Conservation (phyloP, 1,140 invertebrate species). For the Triops cancriformis region DNA sequence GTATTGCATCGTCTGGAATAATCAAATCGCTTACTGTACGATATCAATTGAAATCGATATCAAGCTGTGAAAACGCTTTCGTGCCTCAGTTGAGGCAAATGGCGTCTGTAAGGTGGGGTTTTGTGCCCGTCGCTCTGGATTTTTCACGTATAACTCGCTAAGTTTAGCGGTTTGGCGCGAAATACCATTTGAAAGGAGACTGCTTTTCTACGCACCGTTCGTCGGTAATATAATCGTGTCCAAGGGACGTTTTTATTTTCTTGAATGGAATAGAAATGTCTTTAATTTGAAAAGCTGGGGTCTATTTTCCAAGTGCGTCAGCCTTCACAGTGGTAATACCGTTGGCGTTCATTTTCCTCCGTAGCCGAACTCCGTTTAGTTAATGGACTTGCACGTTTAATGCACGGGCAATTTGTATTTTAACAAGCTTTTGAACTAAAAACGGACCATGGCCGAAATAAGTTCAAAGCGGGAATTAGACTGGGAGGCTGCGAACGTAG, state of each 20-base stretch:
- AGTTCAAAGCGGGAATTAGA: constrained; percentile 24
- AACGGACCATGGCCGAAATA: constrained; percentile 23
- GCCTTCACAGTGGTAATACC: background rate
- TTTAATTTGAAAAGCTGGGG: background rate
- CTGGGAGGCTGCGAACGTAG: constrained; percentile 15
- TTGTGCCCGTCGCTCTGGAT: background rate
- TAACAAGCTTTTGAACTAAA: background rate
- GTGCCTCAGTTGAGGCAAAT: constrained; percentile 6
- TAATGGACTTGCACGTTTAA: background rate
- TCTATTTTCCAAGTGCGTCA: background rate
- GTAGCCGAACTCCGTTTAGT: background rate
- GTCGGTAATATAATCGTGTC: background rate
- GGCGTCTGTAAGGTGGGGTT: constrained; percentile 2
- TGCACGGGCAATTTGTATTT: background rate
- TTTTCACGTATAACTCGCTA: background rate
- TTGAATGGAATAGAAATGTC: background rate
- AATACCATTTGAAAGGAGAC: background rate
- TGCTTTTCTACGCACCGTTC: background rate
- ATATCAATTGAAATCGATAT: background rate
- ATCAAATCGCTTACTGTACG: background rate
- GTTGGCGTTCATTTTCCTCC: background rate
- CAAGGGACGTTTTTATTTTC: background rate
- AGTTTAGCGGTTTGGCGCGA: background rate
- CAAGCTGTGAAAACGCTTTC: background rate
- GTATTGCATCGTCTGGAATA: background rate